Conservation (phyloP, 2,113 vertebrate genomes). For the Anarhynchus alexandrinus region DNA sequence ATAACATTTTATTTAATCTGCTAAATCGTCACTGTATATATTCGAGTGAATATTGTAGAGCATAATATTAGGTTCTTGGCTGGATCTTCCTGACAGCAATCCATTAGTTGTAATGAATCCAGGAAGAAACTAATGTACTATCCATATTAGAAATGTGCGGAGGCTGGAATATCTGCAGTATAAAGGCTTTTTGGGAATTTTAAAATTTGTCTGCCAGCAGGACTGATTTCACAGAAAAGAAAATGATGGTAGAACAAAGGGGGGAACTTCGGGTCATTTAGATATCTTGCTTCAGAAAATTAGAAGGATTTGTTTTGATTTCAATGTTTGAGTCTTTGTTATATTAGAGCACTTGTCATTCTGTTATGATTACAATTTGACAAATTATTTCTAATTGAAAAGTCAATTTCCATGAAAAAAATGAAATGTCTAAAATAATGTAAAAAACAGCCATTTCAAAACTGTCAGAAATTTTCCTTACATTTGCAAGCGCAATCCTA, state of each 20-base stretch:
- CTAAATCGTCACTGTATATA: neutral
- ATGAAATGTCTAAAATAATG: neutral
- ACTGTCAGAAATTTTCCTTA: neutral
- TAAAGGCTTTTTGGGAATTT: neutral
- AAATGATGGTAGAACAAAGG: neutral
- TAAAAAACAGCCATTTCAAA: neutral
- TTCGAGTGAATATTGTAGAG: neutral
- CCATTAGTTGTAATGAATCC: neutral
- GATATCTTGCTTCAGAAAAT: conserved; percentile 24
- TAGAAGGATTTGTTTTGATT: conserved; percentile 44
- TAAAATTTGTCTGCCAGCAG: neutral
- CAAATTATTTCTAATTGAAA: conserved; percentile 50
- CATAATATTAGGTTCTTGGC: neutral
- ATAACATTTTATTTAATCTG: neutral
- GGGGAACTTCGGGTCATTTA: neutral
- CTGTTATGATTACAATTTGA: conserved; percentile 45
- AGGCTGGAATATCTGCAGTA: neutral
- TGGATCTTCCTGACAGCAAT: neutral
- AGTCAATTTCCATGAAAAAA: neutral
- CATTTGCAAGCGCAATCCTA: neutral
- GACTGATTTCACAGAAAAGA: neutral
- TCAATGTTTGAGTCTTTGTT: conserved; percentile 12
- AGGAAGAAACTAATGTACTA: neutral
- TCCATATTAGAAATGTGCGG: neutral
- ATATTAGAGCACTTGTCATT: conserved; percentile 34